Conservation (phyloP, 2,113 vertebrate genomes). For the Verasper variegatus region DNA sequence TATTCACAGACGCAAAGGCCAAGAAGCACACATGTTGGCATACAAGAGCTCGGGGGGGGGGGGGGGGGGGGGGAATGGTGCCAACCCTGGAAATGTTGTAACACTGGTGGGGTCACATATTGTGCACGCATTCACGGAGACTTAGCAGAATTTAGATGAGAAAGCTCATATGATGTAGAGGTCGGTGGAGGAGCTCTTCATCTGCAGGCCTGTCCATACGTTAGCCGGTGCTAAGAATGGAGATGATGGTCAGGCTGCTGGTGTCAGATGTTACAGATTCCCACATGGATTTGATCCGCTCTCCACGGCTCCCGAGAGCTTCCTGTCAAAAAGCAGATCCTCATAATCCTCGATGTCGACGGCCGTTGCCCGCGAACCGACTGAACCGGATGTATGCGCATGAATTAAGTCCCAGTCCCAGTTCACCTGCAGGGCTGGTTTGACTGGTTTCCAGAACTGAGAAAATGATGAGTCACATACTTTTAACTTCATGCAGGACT, state of each 20-base stretch:
- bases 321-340: conserved; percentile 45
- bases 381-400: conserved; percentile 6
- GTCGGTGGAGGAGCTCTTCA: background rate
- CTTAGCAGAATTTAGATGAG: conserved; percentile 5
- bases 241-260: conserved; percentile 45
- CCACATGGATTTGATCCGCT: conserved; percentile 39
- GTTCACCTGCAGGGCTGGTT: background rate
- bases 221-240: conserved; percentile 27
- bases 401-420: background rate
- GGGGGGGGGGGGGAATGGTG: conserved; percentile 16
- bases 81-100: conserved; percentile 30
- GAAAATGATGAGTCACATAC: background rate
- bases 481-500: no score
- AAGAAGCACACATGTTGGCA: background rate
- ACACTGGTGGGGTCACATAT: conserved; percentile 15
- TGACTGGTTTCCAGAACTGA: no score
- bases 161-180: background rate
- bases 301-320: conserved; percentile 34
- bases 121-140: conserved; percentile 8
- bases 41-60: background rate
- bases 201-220: background rate
- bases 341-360: conserved; percentile 44
- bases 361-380: conserved; percentile 29
- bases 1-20: conserved; percentile 25
- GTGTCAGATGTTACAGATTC: conserved; percentile 50